phyloP scores from a whole-genome alignment of 2,113 vertebrate species.

The Apteryx owenii region DNA sequence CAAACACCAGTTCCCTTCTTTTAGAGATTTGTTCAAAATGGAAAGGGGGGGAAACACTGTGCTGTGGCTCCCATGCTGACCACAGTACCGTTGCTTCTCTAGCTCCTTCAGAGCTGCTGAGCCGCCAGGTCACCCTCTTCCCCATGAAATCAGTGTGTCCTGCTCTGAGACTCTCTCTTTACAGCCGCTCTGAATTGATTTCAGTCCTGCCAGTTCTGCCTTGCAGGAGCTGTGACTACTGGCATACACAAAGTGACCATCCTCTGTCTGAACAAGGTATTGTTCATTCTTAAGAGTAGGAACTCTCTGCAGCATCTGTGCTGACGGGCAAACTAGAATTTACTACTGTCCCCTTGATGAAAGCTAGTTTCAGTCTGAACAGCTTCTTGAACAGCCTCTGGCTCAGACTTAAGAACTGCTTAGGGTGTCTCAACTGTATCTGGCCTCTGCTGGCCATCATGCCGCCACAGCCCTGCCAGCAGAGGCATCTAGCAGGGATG shows the following conservation, averaged over 20 bases:
- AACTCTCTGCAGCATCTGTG: neutral
- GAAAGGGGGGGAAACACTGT: neutral
- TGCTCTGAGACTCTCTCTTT: neutral
- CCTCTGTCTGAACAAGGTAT: neutral
- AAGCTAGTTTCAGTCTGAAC: neutral
- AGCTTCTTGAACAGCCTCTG: neutral
- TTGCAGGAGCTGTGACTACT: neutral
- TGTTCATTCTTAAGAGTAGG: neutral
- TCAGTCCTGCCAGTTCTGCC: neutral
- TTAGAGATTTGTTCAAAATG: neutral
- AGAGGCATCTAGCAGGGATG: neutral
- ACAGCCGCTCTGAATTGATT: neutral
- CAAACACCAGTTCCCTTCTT: neutral
- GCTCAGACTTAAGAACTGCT: neutral
- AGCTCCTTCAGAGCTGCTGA: neutral
- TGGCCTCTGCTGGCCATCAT: neutral
- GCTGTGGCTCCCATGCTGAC: rapidly evolving
- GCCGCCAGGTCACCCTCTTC: neutral
- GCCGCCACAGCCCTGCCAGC: neutral
- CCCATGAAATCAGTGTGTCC: neutral
- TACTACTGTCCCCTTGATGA: neutral
- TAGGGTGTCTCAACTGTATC: neutral
- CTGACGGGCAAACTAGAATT: neutral
- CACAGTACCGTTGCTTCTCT: rapidly evolving
- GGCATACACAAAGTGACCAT: neutral